Evolutionary conservation across 2,113 vertebrate genomes (phyloP).

Genomic region (Aegithalos caudatus): DNA sequence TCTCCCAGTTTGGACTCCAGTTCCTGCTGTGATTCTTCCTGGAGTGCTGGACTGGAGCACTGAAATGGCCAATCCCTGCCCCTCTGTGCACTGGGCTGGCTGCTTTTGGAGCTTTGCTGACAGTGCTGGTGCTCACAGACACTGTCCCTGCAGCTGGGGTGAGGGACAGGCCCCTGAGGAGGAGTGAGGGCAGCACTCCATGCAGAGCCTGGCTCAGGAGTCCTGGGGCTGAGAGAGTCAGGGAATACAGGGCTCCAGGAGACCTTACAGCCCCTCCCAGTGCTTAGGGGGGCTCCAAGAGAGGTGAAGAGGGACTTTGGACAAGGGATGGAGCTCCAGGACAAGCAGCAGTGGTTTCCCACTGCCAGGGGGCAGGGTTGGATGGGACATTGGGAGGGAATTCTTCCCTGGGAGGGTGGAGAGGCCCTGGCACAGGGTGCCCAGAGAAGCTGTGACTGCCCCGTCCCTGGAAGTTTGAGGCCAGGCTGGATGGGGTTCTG

Average conservation of each 20-base stretch:
- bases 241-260: background rate
- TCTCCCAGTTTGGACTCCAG: background rate
- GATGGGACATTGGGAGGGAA: background rate
- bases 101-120: rapidly evolving
- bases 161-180: background rate
- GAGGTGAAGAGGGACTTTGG: background rate
- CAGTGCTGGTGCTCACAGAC: rapidly evolving
- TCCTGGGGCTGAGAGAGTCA: background rate
- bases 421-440: background rate
- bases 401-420: too few relatives aligned
- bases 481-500: background rate
- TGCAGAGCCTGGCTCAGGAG: rapidly evolving
- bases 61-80: background rate
- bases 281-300: background rate
- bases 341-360: background rate
- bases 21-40: background rate
- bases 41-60: background rate
- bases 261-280: background rate
- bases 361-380: background rate
- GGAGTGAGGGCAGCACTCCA: rapidly evolving
- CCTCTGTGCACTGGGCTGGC: rapidly evolving
- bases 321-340: background rate
- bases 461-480: background rate
- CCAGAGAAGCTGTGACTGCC: background rate
- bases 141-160: background rate